These are phyloP conservation scores for Chamaetylas fuelleborni DNA, from an alignment of 2,113 vertebrate species.

Conservation along the genomic window DNA sequence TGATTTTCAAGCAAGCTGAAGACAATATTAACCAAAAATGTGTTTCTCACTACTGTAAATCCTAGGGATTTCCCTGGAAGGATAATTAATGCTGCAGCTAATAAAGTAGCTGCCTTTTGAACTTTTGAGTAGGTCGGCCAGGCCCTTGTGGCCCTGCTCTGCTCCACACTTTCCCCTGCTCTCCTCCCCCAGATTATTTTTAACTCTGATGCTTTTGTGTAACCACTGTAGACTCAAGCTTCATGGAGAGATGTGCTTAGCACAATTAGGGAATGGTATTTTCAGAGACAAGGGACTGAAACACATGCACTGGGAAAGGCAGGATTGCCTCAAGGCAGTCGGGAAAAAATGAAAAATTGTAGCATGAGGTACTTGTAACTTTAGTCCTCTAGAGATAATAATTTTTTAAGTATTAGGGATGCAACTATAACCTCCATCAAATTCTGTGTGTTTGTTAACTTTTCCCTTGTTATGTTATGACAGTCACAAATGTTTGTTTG, in stretches of 20 bases:
- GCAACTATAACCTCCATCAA: neutral
- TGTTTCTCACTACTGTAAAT: neutral
- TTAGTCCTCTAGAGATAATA: neutral
- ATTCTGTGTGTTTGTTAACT: neutral
- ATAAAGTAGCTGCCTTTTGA: neutral
- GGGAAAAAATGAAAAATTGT: neutral
- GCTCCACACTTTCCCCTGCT: neutral
- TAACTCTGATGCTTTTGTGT: neutral
- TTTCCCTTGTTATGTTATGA: neutral
- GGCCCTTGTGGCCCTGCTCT: neutral
- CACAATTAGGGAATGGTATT: neutral
- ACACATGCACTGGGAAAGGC: accelerated
- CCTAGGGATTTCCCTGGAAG: neutral
- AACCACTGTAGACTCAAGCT: neutral
- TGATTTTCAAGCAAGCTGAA: neutral
- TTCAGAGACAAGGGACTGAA: neutral
- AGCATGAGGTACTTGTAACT: neutral
- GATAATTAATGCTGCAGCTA: conserved; percentile 19
- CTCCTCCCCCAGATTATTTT: neutral
- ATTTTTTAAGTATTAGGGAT: neutral
- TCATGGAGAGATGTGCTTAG: neutral
- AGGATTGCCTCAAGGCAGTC: neutral
- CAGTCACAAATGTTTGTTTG: neutral
- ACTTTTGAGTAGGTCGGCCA: neutral
- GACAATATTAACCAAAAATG: neutral